Base-by-base conservation (phyloP, 2,888 invertebrate genomes). In the Sarcophaga subvicina region DNA sequence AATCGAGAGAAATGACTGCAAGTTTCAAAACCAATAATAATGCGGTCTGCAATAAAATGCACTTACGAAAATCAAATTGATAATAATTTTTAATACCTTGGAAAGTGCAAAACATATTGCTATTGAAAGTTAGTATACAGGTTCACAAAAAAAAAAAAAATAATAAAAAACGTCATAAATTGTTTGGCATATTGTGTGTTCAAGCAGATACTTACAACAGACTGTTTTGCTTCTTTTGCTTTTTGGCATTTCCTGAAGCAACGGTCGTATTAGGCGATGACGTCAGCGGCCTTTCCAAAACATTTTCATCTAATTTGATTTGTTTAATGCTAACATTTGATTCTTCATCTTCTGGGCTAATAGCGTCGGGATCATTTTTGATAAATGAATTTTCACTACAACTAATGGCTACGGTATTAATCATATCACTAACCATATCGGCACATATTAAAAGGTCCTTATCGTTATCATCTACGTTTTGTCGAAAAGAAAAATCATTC, bases 361-460 rank as follows among this genome's bases (percentile, higher is more conserved):
- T n/a, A 25, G 76, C 66, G 83, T 91, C 90, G 0, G 91, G 90
- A 89, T 92, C 92, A 10, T 80, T 80, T 73, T 86, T 89, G 2
- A 90, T 89, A 85, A 96, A 93, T 3, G 93, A 92, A 90, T 95
- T 94, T 91, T 95, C 95, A 83, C 94, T 93, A 90, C 95, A 93
- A 89, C 94, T 95, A 62, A 95, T 95, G 90, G 95, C 95, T 54
- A 96, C 95, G n/a, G 95, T 94, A 88, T 94, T 94, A 78, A 96
- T 91, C 89, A 96, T 94, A 85, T 95, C 94, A 49, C 93, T 91
- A 67, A 96, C 88, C 45, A 95, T 89, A 64, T 93, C 92, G 10
- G 92, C 92, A 90, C 93, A 92, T 59, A 94, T 91, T 10, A 88
- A 88, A n/a, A 90, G 81, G 0, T 88, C 37, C 11, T 86, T 79